These are phyloP conservation scores for Diachasmimorpha longicaudata DNA, from an alignment of 1,140 invertebrate genomes.

Conservation along the genomic window DNA sequence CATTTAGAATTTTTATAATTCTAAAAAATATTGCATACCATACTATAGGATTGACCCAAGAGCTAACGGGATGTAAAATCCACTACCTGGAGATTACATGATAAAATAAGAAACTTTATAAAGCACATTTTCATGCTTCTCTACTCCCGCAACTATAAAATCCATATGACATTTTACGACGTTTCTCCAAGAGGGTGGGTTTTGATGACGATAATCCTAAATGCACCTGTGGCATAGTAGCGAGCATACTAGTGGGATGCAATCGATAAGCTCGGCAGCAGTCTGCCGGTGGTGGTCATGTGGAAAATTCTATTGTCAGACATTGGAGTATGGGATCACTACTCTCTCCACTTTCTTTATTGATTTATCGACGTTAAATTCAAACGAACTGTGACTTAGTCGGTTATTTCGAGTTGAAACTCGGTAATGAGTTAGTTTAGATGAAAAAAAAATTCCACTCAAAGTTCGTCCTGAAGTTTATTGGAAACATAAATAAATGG, in stretches of 20 bases:
- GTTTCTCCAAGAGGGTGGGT: not conserved
- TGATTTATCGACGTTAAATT: conserved; percentile 4
- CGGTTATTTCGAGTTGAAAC: too few species aligned
- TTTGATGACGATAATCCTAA: not conserved
- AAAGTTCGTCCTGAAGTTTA: too few species aligned
- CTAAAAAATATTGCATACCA: too few species aligned
- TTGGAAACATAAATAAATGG: too few species aligned
- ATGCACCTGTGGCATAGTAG: conserved; percentile 5
- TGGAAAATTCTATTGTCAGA: conserved; percentile 10
- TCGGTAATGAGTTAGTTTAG: too few species aligned
- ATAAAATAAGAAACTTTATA: not conserved
- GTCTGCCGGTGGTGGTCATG: conserved; percentile 5
- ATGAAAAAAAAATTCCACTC: too few species aligned
- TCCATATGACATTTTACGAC: not conserved
- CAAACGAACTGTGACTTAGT: not conserved
- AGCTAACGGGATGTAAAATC: not conserved
- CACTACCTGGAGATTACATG: not conserved
- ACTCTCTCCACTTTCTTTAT: not conserved
- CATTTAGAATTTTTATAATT: too few species aligned
- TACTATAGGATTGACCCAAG: not conserved
- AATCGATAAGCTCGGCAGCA: conserved; percentile 1
- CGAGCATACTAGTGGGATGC: not conserved
- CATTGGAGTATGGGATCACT: not conserved
- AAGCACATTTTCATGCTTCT: not conserved
- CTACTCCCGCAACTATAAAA: not conserved